phyloP scores from a whole-genome alignment of 2,797 vertebrate species.

The Lerista edwardsae region DNA sequence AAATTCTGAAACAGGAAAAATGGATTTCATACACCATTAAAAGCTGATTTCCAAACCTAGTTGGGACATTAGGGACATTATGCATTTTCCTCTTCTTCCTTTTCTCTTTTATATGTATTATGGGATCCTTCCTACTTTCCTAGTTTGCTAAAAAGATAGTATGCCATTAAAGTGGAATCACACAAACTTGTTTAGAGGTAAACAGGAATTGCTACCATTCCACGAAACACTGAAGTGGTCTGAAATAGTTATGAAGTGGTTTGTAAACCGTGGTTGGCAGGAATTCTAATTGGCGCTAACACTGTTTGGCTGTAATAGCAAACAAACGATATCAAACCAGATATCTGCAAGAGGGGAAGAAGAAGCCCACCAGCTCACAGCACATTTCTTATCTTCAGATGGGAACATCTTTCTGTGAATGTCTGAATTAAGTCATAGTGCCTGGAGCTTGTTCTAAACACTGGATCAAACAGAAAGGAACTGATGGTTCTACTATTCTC shows the following conservation, averaged over 20 bases:
- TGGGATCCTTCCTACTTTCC: not conserved
- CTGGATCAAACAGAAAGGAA: not conserved
- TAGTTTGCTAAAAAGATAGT: not conserved
- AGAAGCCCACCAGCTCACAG: not conserved
- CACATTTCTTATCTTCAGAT: not conserved
- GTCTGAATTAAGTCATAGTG: not conserved
- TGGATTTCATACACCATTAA: not conserved
- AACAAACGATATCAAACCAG: not conserved
- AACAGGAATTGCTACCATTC: too few relatives aligned
- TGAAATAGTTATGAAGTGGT: not conserved
- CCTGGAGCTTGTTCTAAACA: not conserved
- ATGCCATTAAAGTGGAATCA: not conserved
- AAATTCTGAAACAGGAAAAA: not conserved
- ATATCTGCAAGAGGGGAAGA: not conserved
- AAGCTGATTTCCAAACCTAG: not conserved
- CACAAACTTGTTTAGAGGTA: too few relatives aligned
- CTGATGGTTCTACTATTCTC: constrained; percentile 4
- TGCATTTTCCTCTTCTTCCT: not conserved
- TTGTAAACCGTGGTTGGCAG: not conserved
- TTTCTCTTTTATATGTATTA: too few relatives aligned
- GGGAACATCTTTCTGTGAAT: not conserved
- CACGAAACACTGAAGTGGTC: too few relatives aligned
- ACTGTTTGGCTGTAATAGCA: not conserved
- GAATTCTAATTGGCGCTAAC: not conserved
- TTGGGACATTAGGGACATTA: too few relatives aligned